Conservation (phyloP, 2,888 invertebrate genomes). For the Sesia bembeciformis region DNA sequence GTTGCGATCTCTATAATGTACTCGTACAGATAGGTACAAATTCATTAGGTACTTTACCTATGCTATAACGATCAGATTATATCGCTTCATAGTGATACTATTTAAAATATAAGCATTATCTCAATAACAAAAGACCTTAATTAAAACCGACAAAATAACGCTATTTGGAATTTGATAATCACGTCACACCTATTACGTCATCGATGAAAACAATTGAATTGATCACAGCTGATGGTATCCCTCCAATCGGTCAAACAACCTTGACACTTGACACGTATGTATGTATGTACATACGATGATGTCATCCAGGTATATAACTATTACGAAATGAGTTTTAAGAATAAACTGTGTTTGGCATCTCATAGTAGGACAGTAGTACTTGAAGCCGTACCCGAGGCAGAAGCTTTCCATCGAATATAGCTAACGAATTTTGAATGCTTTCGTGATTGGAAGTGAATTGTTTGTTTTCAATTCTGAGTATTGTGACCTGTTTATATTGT, state of each 20-base stretch:
- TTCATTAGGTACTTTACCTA: no score
- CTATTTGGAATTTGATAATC: no score
- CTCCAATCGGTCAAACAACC: not conserved
- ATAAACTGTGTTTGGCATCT: constrained; percentile 40
- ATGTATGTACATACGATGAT: constrained; percentile 32
- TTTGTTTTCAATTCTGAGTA: no score
- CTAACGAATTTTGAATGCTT: not conserved
- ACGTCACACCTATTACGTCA: not conserved
- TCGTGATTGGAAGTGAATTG: not conserved
- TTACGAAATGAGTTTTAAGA: constrained; percentile 54
- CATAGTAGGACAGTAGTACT: constrained; percentile 41
- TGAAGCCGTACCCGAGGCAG: constrained; percentile 17
- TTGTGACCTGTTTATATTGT: no score
- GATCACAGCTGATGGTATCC: not conserved
- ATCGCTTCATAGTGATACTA: no score
- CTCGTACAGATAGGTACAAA: no score
- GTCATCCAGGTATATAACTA: constrained; percentile 34
- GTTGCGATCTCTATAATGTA: no score
- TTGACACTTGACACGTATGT: not conserved
- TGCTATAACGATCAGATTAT: no score
- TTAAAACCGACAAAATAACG: no score
- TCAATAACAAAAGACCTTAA: no score
- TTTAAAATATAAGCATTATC: no score
- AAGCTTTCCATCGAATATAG: not conserved
- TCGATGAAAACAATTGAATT: not conserved